Evolutionary conservation across 2,113 vertebrate species (phyloP), one percentile per base, ranked within the genome.

Genomic region (Nesoenas mayeri): DNA sequence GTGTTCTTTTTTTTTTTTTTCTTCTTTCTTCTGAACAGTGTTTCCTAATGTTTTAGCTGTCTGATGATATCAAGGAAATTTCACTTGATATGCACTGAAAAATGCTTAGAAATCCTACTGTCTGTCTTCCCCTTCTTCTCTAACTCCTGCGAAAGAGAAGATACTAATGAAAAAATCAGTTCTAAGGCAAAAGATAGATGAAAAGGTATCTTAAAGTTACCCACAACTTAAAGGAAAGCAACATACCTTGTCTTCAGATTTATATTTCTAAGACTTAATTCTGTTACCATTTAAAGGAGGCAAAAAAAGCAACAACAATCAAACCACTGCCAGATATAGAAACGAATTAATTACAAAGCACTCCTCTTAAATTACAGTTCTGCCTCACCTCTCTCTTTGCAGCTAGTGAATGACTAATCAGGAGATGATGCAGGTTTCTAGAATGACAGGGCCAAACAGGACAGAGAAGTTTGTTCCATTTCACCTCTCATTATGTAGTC

Each of bases 311-410:
- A 38, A 47, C 44, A 47, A 47, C 18, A 19, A 34, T 0, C 9
- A 66, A 44, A 67, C n/a, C 21, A 60, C 21, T 84, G 31, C 11
- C 79, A 88, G 58, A 53, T 38, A 77, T 38, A 92, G 21, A 65
- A 69, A 86, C 42, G 22, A 95, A 88, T 93, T 95, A 89, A 94
- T 94, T 94, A 74, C 29, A 84, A 93, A 93, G 7, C 24, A 81
- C 71, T 86, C 40, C 15, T 94, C 81, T 94, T 83, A 79, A 79
- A 91, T 93, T 96, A 84, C 89, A 83, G 44, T 50, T 91, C 61
- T 93, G 42, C 17, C 51, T 88, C 22, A 83, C 32, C 22, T 91
- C 40, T 72, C 31, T 12, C 19, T 85, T 88, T 61, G 24, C 1
- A 10, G 28, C 57, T 40, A 75, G 31, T 47, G 47, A 88, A 79